Conservation (phyloP, 2,797 vertebrate species). For the Perodicticus potto region DNA sequence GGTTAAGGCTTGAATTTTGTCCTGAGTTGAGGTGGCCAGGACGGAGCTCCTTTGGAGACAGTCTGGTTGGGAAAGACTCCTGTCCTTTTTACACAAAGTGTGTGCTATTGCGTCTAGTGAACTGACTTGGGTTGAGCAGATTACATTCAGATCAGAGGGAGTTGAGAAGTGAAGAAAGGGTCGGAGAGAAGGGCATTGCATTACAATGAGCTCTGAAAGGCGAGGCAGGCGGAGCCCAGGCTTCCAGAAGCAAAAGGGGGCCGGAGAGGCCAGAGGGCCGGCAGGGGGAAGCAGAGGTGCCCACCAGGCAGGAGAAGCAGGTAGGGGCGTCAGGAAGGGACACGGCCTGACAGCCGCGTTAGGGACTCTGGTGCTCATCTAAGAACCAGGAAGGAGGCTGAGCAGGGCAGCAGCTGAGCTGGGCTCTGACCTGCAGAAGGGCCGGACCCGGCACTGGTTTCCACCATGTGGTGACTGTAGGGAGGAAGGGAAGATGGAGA, state of each 20-base stretch:
- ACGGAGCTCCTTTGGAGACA: accelerated
- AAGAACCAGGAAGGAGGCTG: too few relatives aligned
- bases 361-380: neutral
- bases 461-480: accelerated
- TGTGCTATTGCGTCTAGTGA: too few relatives aligned
- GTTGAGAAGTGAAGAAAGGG: accelerated
- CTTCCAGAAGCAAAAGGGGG: neutral
- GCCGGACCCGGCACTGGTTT: accelerated
- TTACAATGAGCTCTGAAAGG: neutral
- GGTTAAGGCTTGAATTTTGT: neutral
- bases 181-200: neutral
- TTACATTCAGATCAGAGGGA: neutral
- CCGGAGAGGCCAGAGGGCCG: neutral
- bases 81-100: neutral
- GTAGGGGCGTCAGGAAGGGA: neutral
- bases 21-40: neutral
- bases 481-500: neutral
- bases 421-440: neutral
- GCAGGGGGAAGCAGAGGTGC: too few relatives aligned
- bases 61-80: neutral
- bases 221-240: too few relatives aligned
- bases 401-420: accelerated
- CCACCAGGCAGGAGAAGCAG: neutral
- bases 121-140: neutral
- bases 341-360: accelerated